A percentile compares a stretch with the other conserved stretches of the same genome.
These are phyloP conservation scores for Nyctereutes procyonoides DNA, from an alignment of 2,113 vertebrate genomes.

Conservation along the genomic window DNA sequence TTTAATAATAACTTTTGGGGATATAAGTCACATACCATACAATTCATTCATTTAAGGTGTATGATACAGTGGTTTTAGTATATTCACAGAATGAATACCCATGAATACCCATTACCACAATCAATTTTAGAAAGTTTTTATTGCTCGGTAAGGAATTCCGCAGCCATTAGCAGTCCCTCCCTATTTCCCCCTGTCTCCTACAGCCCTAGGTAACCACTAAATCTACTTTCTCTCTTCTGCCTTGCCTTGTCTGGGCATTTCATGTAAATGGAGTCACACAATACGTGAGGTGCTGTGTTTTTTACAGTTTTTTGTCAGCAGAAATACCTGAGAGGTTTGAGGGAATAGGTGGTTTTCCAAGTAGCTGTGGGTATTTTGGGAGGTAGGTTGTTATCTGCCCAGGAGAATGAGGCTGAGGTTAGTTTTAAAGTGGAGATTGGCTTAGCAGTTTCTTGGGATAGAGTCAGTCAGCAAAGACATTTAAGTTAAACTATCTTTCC, in stretches of 20 bases:
- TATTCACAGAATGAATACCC: not conserved
- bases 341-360: not conserved
- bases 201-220: not conserved
- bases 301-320: constrained; percentile 43
- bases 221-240: not conserved
- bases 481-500: not conserved
- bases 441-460: not conserved
- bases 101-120: not conserved
- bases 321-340: not conserved
- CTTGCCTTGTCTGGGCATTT: not conserved
- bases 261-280: not conserved
- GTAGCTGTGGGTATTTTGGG: not conserved
- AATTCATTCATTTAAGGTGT: not conserved
- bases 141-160: not conserved
- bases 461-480: not conserved
- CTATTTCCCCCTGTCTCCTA: not conserved
- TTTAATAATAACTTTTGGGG: constrained; percentile 26
- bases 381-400: not conserved
- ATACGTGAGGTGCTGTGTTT: not conserved
- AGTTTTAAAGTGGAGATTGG: constrained; percentile 34
- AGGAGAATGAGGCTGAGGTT: not conserved
- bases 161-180: not conserved
- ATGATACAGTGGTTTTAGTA: not conserved
- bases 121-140: constrained; percentile 25
- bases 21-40: not conserved